These are phyloP conservation scores for Megaceryle maxima DNA, from an alignment of 2,113 vertebrate species.

Conservation along the genomic window DNA sequence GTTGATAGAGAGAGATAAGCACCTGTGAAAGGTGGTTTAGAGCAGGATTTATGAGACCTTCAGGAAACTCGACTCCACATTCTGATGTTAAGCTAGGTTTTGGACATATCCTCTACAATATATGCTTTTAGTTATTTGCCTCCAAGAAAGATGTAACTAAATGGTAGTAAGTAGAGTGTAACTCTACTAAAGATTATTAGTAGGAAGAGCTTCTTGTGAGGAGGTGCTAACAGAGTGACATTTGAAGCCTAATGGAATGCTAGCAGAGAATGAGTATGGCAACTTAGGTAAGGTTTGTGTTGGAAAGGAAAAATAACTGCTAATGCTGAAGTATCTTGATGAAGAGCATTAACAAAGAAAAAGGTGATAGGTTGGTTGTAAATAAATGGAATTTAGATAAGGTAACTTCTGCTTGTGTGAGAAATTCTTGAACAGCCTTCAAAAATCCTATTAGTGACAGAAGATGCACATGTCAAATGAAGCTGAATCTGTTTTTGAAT, in stretches of 20 bases:
- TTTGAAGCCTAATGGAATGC: background rate
- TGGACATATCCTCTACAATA: background rate
- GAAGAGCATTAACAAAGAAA: background rate
- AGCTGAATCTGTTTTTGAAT: background rate
- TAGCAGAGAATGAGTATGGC: background rate
- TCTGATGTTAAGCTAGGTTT: background rate
- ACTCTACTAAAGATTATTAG: background rate
- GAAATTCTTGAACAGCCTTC: background rate
- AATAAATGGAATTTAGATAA: slow-evolving; percentile 5
- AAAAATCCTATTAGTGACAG: background rate
- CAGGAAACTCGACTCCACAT: background rate
- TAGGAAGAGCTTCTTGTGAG: background rate
- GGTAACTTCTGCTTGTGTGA: background rate
- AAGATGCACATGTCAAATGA: background rate
- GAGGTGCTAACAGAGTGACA: background rate
- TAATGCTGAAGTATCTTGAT: background rate
- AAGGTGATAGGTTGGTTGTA: background rate
- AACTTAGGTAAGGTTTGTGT: fast-evolving
- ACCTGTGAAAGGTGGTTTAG: background rate
- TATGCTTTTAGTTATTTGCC: background rate
- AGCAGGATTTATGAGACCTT: background rate
- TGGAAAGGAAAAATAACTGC: background rate
- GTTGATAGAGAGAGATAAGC: background rate
- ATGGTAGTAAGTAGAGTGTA: background rate
- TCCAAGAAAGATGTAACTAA: background rate